These are phyloP conservation scores for Agriopis aurantiaria DNA, from an alignment of 2,888 invertebrate genomes.

Conservation along the genomic window DNA sequence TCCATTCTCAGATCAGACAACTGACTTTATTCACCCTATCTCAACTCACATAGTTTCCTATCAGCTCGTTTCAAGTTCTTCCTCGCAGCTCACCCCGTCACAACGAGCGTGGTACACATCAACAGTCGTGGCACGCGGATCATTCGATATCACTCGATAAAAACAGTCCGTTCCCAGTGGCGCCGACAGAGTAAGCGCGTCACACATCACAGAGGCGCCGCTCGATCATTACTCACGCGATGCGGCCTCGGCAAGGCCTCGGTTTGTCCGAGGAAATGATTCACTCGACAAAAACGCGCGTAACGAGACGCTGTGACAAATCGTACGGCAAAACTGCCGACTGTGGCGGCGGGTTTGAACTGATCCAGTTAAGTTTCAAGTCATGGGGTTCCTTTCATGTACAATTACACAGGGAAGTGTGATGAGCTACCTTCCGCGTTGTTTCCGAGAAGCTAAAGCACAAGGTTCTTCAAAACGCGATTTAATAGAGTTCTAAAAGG, in stretches of 20 bases:
- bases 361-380: slow-evolving; percentile 2
- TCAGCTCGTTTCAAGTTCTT: no score
- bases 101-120: no score
- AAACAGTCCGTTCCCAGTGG: neutral
- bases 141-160: neutral
- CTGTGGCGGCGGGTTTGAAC: slow-evolving; percentile 1
- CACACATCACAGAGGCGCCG: slow-evolving; percentile 7
- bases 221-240: slow-evolving; percentile 12
- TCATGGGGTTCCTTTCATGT: neutral
- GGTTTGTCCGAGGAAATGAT: slow-evolving; percentile 32
- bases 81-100: no score
- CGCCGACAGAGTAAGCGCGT: slow-evolving; percentile 9
- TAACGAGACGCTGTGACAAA: slow-evolving; percentile 33
- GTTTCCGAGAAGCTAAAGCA: no score
- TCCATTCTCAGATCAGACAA: no score
- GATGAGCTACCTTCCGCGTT: no score
- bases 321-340: slow-evolving; percentile 31
- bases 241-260: slow-evolving; percentile 3
- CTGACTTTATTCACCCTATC: no score
- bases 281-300: slow-evolving; percentile 32
- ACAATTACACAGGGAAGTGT: no score
- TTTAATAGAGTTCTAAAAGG: no score
- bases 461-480: no score
- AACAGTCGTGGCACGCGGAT: no score
- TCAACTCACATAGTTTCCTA: no score